Percentiles rank a stretch among this genome's conserved stretches.
Evolutionary conservation across 1,140 invertebrate genomes (phyloP).

Genomic region (Helicoverpa zea): DNA sequence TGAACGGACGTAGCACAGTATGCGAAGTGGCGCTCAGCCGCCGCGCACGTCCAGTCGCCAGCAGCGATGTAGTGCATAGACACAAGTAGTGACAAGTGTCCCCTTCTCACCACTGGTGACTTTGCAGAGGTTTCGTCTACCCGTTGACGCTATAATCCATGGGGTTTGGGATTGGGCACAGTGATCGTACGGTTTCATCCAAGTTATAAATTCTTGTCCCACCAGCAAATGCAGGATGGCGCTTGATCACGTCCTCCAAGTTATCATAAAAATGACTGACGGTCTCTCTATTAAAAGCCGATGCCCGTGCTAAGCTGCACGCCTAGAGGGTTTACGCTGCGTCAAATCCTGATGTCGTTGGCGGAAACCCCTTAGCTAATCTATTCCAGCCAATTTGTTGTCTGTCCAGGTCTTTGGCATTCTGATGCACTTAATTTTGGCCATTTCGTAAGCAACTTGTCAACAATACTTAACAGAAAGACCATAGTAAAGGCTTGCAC

Average conservation of each 20-base stretch:
- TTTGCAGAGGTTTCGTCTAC: constrained; percentile 65
- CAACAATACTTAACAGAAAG: neutral
- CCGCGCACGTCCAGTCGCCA: too few relatives aligned
- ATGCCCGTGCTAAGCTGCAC: constrained; percentile 9
- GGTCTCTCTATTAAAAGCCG: constrained; percentile 1
- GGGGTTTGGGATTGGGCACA: constrained; percentile 72
- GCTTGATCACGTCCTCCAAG: neutral
- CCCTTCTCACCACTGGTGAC: constrained; percentile 81
- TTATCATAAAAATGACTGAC: constrained; percentile 7
- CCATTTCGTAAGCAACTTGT: constrained; percentile 7
- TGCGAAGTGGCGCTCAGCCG: too few relatives aligned
- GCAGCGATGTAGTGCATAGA: too few relatives aligned
- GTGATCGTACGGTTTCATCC: constrained; percentile 82
- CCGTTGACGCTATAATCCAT: constrained; percentile 71
- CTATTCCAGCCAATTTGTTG: neutral
- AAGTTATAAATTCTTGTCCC: constrained; percentile 74
- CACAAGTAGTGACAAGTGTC: constrained; percentile 74
- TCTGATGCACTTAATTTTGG: neutral
- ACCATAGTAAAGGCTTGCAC: constrained; percentile 1
- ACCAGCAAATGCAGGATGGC: constrained; percentile 46
- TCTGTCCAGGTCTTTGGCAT: constrained; percentile 6
- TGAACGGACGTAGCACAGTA: too few relatives aligned
- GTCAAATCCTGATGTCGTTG: neutral
- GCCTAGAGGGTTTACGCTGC: neutral
- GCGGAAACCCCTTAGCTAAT: neutral